Evolutionary conservation across 2,797 vertebrate species (phyloP).

Genomic region (Acipenser transmontanus): DNA sequence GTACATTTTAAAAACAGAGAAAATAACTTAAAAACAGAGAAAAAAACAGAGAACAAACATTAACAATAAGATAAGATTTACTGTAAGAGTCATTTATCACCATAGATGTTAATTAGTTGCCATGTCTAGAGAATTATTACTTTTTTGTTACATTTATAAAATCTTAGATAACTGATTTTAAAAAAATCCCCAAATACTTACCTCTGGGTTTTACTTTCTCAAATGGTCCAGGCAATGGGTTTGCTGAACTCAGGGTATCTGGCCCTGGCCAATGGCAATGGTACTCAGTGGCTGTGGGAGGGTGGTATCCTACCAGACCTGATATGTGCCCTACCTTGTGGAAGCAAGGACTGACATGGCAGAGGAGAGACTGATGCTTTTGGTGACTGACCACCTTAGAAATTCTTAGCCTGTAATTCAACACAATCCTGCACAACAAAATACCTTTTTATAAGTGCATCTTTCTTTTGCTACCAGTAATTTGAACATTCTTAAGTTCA

Average conservation of each 20-base stretch:
- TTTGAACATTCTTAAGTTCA: conserved; percentile 49
- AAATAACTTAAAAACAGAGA: no score
- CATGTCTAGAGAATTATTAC: no score
- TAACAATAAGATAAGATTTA: no score
- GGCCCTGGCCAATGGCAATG: conserved; percentile 80
- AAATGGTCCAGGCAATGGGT: conserved; percentile 69
- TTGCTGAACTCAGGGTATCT: conserved; percentile 71
- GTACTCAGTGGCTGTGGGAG: conserved; percentile 68
- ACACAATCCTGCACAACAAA: conserved; percentile 15
- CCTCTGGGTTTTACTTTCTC: conserved; percentile 81
- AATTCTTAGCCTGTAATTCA: background rate
- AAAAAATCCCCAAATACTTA: conserved; percentile 64
- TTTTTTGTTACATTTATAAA: no score
- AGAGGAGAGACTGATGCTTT: background rate
- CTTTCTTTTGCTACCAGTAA: conserved; percentile 41
- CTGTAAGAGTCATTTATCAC: no score
- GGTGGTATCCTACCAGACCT: conserved; percentile 50
- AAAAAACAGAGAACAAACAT: no score
- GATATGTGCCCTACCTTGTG: conserved; percentile 28
- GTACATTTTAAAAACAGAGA: no score
- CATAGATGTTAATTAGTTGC: no score
- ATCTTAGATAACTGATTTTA: no score
- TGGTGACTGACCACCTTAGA: background rate
- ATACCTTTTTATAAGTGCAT: conserved; percentile 31
- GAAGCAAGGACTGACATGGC: conserved; percentile 62